These are phyloP conservation scores for Cavia aperea DNA, from an alignment of 2,113 vertebrate genomes.

Conservation along the genomic window DNA sequence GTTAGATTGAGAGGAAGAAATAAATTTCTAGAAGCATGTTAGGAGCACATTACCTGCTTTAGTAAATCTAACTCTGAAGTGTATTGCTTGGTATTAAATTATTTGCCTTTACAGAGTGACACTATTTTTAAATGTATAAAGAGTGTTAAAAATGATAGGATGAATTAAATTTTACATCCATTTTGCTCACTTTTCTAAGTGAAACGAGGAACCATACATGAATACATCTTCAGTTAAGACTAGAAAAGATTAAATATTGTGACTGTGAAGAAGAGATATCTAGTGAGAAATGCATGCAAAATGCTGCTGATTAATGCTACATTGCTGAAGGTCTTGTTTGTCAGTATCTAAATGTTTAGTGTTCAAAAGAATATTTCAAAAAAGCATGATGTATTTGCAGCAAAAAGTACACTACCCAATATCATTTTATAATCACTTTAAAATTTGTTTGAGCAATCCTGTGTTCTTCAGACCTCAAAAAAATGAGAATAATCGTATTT, in stretches of 20 bases:
- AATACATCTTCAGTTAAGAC: constrained; percentile 34
- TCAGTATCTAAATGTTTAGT: constrained; percentile 44
- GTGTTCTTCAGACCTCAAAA: background rate
- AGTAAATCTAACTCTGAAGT: constrained; percentile 60
- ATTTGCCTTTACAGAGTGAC: constrained; percentile 54
- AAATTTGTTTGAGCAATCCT: constrained; percentile 12
- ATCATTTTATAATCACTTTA: constrained; percentile 44
- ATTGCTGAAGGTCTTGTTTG: constrained; percentile 34
- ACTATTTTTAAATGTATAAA: constrained; percentile 56
- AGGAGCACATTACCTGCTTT: constrained; percentile 60
- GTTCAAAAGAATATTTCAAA: constrained; percentile 56
- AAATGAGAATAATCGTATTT: constrained; percentile 53
- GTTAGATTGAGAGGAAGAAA: constrained; percentile 56
- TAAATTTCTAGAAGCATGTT: constrained; percentile 61
- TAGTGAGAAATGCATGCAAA: background rate
- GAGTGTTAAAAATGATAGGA: constrained; percentile 56
- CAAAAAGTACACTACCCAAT: constrained; percentile 40
- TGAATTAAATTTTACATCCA: constrained; percentile 36
- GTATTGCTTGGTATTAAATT: constrained; percentile 68
- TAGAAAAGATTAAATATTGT: constrained; percentile 55
- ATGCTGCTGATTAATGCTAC: background rate
- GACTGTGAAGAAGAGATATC: background rate
- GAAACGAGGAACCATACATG: constrained; percentile 23
- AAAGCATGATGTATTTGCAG: constrained; percentile 58
- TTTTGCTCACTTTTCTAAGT: constrained; percentile 35